These are phyloP conservation scores for Ceuthmochares aereus DNA, from an alignment of 2,113 vertebrate genomes.

Conservation along the genomic window DNA sequence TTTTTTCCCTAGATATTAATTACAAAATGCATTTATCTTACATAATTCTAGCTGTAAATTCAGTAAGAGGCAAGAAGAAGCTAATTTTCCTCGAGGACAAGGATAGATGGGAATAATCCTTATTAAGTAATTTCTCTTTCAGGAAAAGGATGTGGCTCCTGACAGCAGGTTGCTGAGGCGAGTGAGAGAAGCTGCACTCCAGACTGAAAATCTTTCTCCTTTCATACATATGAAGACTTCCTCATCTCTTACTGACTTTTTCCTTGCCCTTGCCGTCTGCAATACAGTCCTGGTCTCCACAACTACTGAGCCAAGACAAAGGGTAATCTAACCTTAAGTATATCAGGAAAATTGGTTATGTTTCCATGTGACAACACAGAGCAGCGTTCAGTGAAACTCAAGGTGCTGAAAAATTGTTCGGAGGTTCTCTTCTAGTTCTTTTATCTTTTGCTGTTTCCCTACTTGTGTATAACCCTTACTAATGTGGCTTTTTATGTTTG, in stretches of 20 bases:
- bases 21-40: background rate
- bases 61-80: background rate
- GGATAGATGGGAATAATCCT: background rate
- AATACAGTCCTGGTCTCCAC: conserved; percentile 96
- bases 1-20: background rate
- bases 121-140: conserved; percentile 47
- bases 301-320: conserved; percentile 84
- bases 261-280: conserved; percentile 93
- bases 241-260: conserved; percentile 88
- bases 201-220: conserved; percentile 67
- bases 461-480: background rate
- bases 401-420: background rate
- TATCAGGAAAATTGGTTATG: background rate
- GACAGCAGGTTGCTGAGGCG: conserved; percentile 85
- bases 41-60: background rate
- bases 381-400: background rate
- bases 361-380: background rate
- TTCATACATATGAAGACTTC: conserved; percentile 11
- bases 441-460: background rate
- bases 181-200: conserved; percentile 77
- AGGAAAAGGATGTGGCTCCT: conserved; percentile 92
- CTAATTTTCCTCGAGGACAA: background rate
- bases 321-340: conserved; percentile 79
- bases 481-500: background rate
- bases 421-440: background rate